Base-by-base conservation (phyloP, 1,140 invertebrate genomes). In the Centruroides sculpturatus region DNA sequence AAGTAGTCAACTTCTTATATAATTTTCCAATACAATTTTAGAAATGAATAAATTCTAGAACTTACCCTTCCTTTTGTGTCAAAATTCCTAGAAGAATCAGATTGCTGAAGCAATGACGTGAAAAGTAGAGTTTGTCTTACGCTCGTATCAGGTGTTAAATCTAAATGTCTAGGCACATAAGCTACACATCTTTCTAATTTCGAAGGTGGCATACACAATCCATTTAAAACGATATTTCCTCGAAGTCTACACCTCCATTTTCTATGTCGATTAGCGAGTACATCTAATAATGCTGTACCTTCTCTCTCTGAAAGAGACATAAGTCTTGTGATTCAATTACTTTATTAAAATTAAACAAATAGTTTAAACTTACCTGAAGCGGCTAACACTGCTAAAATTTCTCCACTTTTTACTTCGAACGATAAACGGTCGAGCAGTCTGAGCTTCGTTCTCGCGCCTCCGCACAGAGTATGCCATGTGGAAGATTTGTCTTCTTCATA, bases 341-440 rank as follows among this genome's bases (percentile, higher is more conserved):
- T 23, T 23, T 23, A 23, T 23, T 51, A 51, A 51, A 51, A n/a
- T 12, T 51, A 51, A 51, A 53, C 12, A 12, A 13, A 56, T 35
- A 60, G 11, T 11, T 8, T 23, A n/a, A 35, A 66, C 70, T 73
- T 67, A 80, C 78, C 76, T 55, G 70, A 72, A 0, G 92, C 94
- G 0, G 90, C 82, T 82, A 95, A 84, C 10, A 95, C 78, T 1
- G 88, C 89, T 62, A 95, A 73, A 12, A 94, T 81, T 76, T 96
- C 92, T 4, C 89, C 89, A 0, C 88, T 90, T 60, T 85, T 83
- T 6, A 87, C 86, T 73, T 95, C 87, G 63, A 91, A 79, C 3
- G 83, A 83, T 10, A 91, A 77, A 11, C 83, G 82, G 56, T 85
- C 82, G 46, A 90, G 70, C 3, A 84, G 67, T 10, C 77, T 72